Base-by-base conservation (phyloP, 2,797 vertebrate genomes). In the Myotis pilosus region DNA sequence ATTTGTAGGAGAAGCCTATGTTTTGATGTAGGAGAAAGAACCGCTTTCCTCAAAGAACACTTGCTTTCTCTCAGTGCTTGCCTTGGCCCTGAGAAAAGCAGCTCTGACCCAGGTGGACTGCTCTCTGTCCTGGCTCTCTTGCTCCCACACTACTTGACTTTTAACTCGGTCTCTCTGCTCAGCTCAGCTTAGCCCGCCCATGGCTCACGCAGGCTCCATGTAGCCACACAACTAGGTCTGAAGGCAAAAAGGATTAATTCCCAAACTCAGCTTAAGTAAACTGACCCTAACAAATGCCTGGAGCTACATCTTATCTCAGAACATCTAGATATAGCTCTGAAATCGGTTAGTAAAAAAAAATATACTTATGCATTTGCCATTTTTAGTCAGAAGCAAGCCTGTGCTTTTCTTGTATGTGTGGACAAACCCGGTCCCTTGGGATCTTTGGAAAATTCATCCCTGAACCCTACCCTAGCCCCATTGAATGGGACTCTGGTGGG, bases 141-240 rank as follows among this genome's bases (percentile, higher is more conserved):
- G 17, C 25, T 76, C n/a, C 15, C n/a, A 0, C 28, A 49, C 55
- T 79, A 49, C 55, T 79, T 94, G 57, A 68, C 69, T 94, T 96
- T 88, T 93, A 66, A 90, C 88, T 90, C 19, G 8, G 22, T 92
- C 88, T 92, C 53, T 96, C 36, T 66, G 79, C 28, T 95, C 69
- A 87, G 74, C 33, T 89, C 38, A 71, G 55, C 22, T 28, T 72
- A 92, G 28, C 51, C 5, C 49, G 36, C 75, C 30, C 8, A 33
- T 53, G 88, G 8, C 79, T 92, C 55, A 53, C 30, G 20, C 15
- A 49, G 20, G 1, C 33, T 86, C 28, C 9, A 4, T 16, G 23
- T 9, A 79, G 62, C 72, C 19, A 3, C 28, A 79, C 23, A 83
- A 8, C 0, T 81, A 28, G 33, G 4, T 93, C 28, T 94, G 78